phyloP scores from a whole-genome alignment of 1,140 invertebrate genomes.

The Orchestia grillus region DNA sequence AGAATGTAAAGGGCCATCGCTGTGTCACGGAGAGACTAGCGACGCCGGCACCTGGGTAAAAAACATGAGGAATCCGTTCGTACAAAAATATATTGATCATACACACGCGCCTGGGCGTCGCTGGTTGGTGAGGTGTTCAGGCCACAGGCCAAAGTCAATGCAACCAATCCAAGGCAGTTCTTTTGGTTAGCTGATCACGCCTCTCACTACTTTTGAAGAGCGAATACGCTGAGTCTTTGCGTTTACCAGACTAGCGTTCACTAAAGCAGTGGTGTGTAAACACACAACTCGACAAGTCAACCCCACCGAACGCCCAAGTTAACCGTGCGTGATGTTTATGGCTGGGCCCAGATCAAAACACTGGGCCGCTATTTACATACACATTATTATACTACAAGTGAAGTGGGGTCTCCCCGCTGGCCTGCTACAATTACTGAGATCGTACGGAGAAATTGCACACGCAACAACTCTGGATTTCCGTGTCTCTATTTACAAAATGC shows the following conservation, averaged over 20 bases:
- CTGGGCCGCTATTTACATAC: not conserved
- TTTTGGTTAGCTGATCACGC: not conserved
- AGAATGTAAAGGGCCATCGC: not conserved
- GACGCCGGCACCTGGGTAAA: not conserved
- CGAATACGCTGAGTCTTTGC: not conserved
- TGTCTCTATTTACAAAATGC: not conserved
- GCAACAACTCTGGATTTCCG: not conserved
- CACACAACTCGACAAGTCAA: not conserved
- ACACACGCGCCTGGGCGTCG: too few relatives aligned
- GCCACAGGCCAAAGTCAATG: too few relatives aligned
- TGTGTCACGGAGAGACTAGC: not conserved
- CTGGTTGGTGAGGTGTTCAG: too few relatives aligned
- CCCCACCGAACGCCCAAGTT: not conserved
- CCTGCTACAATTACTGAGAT: not conserved
- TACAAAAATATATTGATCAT: not conserved
- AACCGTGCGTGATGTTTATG: not conserved
- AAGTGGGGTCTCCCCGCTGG: not conserved
- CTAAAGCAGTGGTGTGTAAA: not conserved
- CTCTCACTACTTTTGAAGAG: not conserved
- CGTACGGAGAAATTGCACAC: not conserved
- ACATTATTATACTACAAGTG: not conserved
- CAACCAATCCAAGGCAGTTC: not conserved
- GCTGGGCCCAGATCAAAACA: not conserved
- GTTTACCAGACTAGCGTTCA: not conserved
- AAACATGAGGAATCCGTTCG: not conserved